Evolutionary conservation across 1,140 invertebrate genomes (phyloP), one percentile per base, ranked within the genome.

Genomic region (Heliconius congener): DNA sequence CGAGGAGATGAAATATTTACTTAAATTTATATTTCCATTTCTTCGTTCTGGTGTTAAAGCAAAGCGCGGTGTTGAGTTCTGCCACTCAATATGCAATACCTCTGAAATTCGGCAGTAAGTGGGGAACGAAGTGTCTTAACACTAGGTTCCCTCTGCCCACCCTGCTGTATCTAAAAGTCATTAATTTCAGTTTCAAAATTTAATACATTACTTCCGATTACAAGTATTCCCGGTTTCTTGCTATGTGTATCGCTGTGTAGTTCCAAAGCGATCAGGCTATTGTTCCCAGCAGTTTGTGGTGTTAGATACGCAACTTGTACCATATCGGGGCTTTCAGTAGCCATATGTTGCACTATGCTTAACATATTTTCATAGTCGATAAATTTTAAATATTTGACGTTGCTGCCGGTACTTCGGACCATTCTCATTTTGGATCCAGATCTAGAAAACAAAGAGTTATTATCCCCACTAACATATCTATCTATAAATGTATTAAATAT

Each of bases 191-290:
- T 46, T 46, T 46, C 4, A 46, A 16, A 46, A 16, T 46, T 46
- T 42, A 66, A 73, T 3, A 74, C 30, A 70, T 81, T 87, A 91
- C 92, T 88, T 82, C 88, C 92, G 66, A 93, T 85, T 11, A 94
- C 73, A 39, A 94, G 88, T 76, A 94, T 91, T 39, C 93, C 93
- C 23, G 91, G 91, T 83, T 94, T 94, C 30, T 79, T 90, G 60
- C 83, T 91, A 13, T 86, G 83, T 8, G 74, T 83, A 74, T 94
- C 91, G 71, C 91, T 94, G 9, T 86, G 87, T 34, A 94, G 81
- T 74, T 94, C 88, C 11, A 94, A 73, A 11, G 91, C 89, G 34
- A 91, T 30, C 8, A 94, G 84, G 39, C 82, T 89, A 3, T 88
- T 87, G 77, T 94, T 94, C 37, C 79, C 77, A 16, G 72, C 30